Conservation (phyloP, 64 coral and sea anemone genomes). For the Actinia tenebrosa region DNA sequence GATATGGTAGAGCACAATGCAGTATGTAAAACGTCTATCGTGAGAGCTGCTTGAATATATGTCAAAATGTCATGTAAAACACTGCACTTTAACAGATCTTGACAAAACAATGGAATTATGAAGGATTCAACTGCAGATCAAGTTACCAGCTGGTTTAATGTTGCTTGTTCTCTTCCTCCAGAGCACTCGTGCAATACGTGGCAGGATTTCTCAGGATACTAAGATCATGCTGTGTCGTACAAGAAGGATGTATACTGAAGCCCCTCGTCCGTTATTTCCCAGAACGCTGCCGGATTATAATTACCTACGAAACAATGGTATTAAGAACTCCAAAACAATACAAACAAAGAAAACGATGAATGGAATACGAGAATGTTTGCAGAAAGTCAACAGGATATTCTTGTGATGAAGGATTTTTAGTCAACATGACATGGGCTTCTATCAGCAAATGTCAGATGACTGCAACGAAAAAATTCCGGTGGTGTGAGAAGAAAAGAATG, state of each 20-base stretch:
- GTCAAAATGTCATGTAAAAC: background rate
- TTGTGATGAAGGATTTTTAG: background rate
- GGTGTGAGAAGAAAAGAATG: background rate
- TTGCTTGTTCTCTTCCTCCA: background rate
- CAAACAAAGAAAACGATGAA: conserved; percentile 10
- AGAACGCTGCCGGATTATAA: background rate
- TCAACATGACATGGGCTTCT: background rate
- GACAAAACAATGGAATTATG: conserved; percentile 7
- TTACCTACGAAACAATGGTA: background rate
- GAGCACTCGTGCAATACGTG: background rate
- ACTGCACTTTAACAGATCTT: background rate
- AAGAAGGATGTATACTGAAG: background rate
- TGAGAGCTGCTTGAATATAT: background rate
- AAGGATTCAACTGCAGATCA: background rate
- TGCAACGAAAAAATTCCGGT: background rate
- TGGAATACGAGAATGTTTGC: conserved; percentile 9
- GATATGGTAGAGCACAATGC: background rate
- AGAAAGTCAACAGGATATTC: background rate
- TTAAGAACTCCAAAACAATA: background rate
- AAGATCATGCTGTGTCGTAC: background rate
- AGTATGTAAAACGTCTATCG: background rate
- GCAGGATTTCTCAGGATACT: background rate
- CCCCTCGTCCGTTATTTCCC: background rate
- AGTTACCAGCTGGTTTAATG: background rate
- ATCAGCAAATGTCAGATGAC: background rate